phyloP scores from a whole-genome alignment of 2,888 invertebrate species.

The Bellardia pandia region DNA sequence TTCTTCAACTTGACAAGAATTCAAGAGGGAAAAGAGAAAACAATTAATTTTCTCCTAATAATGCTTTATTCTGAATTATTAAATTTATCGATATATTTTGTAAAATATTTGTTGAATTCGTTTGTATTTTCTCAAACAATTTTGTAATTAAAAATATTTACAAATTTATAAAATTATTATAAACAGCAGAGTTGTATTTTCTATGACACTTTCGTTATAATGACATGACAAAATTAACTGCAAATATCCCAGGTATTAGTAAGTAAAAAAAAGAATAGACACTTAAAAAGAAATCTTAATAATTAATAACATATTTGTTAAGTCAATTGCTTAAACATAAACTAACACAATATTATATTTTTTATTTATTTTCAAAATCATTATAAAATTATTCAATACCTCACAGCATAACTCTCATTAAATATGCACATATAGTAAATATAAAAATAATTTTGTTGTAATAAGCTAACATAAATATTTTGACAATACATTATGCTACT shows the following conservation, averaged over 20 bases:
- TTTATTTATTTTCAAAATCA: not conserved
- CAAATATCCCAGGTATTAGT: conserved; percentile 34
- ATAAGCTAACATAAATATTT: not conserved
- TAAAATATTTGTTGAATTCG: too few relatives aligned
- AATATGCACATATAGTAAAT: too few relatives aligned
- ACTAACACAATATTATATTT: conserved; percentile 32
- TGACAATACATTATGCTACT: not conserved
- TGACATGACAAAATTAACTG: conserved; percentile 23
- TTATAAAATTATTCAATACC: not conserved
- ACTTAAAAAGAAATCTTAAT: conserved; percentile 8
- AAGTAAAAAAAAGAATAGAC: conserved; percentile 24
- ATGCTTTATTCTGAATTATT: too few relatives aligned
- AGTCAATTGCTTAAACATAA: conserved; percentile 8
- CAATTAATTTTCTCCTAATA: too few relatives aligned
- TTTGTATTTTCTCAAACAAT: too few relatives aligned
- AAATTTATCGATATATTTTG: too few relatives aligned
- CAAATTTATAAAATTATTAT: too few relatives aligned
- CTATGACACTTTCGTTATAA: not conserved
- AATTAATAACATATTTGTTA: not conserved
- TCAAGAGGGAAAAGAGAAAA: too few relatives aligned
- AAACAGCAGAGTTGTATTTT: not conserved
- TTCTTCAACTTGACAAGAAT: too few relatives aligned
- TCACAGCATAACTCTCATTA: too few relatives aligned
- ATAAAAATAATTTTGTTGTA: not conserved
- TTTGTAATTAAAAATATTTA: too few relatives aligned